Conservation (phyloP, 2,888 invertebrate genomes). For the Xiphydria camelus region DNA sequence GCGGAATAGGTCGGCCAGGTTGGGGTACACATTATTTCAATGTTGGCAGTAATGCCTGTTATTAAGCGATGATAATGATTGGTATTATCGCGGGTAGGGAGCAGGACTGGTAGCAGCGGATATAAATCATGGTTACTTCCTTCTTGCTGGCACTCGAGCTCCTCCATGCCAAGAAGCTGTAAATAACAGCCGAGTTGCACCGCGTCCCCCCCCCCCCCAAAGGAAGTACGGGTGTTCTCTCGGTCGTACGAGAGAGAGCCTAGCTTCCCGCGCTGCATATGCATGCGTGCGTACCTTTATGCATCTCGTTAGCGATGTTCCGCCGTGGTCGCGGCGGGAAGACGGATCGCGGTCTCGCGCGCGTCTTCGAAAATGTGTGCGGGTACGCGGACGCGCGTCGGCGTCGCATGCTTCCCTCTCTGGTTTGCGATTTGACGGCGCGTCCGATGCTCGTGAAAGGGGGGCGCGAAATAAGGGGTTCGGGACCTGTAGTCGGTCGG, state of each 20-base stretch:
- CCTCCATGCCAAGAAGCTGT: conserved; percentile 54
- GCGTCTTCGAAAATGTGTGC: not conserved
- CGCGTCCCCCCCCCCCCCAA: conserved; percentile 9
- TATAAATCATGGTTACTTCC: conserved; percentile 59
- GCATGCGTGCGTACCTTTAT: not conserved
- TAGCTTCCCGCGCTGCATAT: too few relatives aligned
- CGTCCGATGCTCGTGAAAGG: too few relatives aligned
- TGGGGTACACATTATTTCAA: conserved; percentile 53
- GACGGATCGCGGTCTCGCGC: not conserved
- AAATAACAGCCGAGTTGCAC: conserved; percentile 49
- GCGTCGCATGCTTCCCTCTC: conserved; percentile 18
- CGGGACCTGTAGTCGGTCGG: too few relatives aligned
- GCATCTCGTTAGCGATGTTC: not conserved
- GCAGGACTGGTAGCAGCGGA: conserved; percentile 57
- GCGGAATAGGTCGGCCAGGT: conserved; percentile 18
- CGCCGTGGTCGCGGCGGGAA: not conserved
- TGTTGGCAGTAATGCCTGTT: conserved; percentile 59
- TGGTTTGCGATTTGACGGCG: not conserved
- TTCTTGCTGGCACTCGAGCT: conserved; percentile 48
- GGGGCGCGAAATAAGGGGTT: too few relatives aligned
- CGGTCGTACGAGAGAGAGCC: not conserved
- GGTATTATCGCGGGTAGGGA: conserved; percentile 58
- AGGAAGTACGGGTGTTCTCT: not conserved
- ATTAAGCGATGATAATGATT: conserved; percentile 60
- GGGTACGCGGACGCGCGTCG: not conserved